Conservation (phyloP, 2,797 vertebrate species). For the Onychomys leucogaster region DNA sequence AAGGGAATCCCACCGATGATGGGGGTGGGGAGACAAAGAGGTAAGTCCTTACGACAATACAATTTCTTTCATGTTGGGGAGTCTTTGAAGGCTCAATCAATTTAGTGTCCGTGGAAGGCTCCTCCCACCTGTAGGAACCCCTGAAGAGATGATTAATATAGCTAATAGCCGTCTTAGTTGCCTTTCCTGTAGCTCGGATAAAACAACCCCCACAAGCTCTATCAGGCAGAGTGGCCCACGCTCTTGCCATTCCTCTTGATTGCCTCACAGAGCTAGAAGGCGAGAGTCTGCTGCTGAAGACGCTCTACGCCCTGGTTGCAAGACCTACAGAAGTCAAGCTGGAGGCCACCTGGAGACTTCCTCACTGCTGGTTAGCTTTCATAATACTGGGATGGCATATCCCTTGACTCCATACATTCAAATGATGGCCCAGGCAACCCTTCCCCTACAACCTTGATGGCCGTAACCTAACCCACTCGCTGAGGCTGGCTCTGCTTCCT, state of each 20-base stretch:
- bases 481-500: neutral
- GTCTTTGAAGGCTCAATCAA: neutral
- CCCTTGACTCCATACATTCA: neutral
- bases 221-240: neutral
- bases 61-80: slow-evolving; percentile 64
- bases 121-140: neutral
- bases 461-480: neutral
- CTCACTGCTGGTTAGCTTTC: neutral
- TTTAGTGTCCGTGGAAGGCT: slow-evolving; percentile 35
- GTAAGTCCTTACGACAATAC: neutral
- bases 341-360: too few relatives aligned
- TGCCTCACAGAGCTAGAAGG: neutral
- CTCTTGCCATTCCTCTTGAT: neutral
- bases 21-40: neutral
- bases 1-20: neutral
- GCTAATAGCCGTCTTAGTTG: neutral
- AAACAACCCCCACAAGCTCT: neutral
- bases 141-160: slow-evolving; percentile 48
- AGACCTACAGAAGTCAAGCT: neutral
- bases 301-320: neutral
- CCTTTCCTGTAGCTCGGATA: neutral
- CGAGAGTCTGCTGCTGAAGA: neutral
- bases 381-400: neutral
- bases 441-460: neutral
- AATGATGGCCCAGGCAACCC: neutral